Evolutionary conservation across 2,888 invertebrate species (phyloP).

Genomic region (Agriotes lineatus): DNA sequence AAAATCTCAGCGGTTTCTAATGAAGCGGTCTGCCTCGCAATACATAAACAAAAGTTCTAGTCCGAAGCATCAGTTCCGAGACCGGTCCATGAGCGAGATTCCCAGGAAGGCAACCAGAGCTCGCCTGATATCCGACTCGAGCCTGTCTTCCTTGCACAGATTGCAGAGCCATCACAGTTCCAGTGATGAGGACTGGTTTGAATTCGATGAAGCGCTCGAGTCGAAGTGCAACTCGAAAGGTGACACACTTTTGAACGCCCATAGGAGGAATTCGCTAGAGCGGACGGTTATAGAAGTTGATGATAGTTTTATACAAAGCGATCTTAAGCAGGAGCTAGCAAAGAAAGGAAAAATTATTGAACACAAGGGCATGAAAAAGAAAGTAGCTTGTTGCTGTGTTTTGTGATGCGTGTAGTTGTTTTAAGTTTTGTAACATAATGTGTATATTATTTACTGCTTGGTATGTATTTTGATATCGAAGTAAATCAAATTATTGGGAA

Average conservation of each 20-base stretch:
- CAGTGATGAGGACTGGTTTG: constrained; percentile 67
- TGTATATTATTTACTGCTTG: constrained; percentile 42
- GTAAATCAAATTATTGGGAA: constrained; percentile 22
- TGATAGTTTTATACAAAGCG: constrained; percentile 16
- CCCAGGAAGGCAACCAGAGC: constrained; percentile 49
- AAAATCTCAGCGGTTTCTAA: constrained; percentile 49
- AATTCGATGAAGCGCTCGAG: constrained; percentile 58
- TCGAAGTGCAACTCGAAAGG: constrained; percentile 30
- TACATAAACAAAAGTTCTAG: constrained; percentile 44
- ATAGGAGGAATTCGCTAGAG: constrained; percentile 4
- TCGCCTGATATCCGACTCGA: constrained; percentile 51
- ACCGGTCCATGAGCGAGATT: constrained; percentile 59
- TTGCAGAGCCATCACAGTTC: constrained; percentile 66
- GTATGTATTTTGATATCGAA: constrained; percentile 2
- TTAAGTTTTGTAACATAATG: constrained; percentile 37
- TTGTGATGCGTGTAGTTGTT: constrained; percentile 34
- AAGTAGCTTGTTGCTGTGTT: constrained; percentile 42
- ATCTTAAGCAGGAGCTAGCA: constrained; percentile 12
- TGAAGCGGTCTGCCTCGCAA: constrained; percentile 57
- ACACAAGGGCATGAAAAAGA: constrained; percentile 36
- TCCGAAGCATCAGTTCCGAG: constrained; percentile 45
- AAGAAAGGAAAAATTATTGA: constrained; percentile 30
- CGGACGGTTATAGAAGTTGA: constrained; percentile 23
- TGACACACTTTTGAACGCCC: constrained; percentile 9
- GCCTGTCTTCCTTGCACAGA: constrained; percentile 54